Conservation (phyloP, 1,140 invertebrate genomes). For the Colletes gigas region DNA sequence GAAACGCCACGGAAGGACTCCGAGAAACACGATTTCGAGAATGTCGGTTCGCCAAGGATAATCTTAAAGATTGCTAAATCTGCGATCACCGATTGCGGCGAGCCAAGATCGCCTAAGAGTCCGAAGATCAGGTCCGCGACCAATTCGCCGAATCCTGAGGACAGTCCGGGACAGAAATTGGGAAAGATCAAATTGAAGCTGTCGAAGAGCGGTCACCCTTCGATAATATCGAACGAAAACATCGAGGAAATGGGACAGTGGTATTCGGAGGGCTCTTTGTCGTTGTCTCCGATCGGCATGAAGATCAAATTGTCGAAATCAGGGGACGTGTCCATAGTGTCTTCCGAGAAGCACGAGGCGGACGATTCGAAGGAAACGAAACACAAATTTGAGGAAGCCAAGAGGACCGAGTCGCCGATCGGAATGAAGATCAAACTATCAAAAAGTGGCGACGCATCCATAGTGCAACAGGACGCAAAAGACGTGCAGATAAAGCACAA, state of each 20-base stretch:
- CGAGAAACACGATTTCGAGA: constrained; percentile 73
- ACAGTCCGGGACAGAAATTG: constrained; percentile 78
- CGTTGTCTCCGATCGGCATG: constrained; percentile 75
- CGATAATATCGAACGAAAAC: constrained; percentile 78
- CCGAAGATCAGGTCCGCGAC: constrained; percentile 78
- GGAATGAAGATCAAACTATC: constrained; percentile 75
- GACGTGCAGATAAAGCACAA: constrained; percentile 61
- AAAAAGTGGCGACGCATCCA: constrained; percentile 71
- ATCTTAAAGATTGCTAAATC: constrained; percentile 80
- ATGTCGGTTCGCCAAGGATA: constrained; percentile 77
- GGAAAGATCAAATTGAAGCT: constrained; percentile 79
- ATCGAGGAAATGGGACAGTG: constrained; percentile 70
- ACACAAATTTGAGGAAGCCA: constrained; percentile 68
- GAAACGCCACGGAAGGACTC: constrained; percentile 74
- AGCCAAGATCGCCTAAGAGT: constrained; percentile 79
- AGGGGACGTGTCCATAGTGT: constrained; percentile 70
- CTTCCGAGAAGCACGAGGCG: constrained; percentile 67
- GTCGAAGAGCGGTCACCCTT: constrained; percentile 77
- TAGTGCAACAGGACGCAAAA: constrained; percentile 68
- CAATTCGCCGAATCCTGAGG: constrained; percentile 79
- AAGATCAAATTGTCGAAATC: constrained; percentile 78
- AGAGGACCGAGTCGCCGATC: constrained; percentile 69
- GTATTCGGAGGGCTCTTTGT: constrained; percentile 72
- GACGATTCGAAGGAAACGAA: constrained; percentile 65
- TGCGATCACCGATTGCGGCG: constrained; percentile 77